phyloP scores from a whole-genome alignment of 2,113 vertebrate genomes.

The Sialia sialis region DNA sequence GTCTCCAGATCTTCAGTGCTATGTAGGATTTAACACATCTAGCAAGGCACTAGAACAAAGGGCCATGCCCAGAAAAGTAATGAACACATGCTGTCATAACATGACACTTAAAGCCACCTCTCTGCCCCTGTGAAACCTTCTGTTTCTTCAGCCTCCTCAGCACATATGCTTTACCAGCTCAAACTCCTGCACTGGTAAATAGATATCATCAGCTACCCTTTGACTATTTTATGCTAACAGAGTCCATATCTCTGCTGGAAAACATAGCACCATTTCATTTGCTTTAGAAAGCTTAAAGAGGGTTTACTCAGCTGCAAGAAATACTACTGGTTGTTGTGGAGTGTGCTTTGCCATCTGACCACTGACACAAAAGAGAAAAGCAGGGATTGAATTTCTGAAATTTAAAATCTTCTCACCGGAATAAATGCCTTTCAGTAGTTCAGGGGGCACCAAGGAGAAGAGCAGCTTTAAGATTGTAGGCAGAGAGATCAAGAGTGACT shows the following conservation, averaged over 20 bases:
- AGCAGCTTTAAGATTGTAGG: not conserved
- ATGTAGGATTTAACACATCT: conserved; percentile 53
- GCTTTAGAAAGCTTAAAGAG: not conserved
- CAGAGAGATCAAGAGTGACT: not conserved
- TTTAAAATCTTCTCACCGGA: not conserved
- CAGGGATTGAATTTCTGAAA: not conserved
- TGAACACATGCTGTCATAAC: conserved; percentile 36
- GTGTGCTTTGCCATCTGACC: conserved; percentile 6
- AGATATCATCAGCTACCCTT: conserved; percentile 14
- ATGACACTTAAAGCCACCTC: conserved; percentile 44
- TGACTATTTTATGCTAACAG: conserved; percentile 26
- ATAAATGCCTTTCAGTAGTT: not conserved
- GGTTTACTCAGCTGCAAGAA: conserved; percentile 7
- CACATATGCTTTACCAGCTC: conserved; percentile 56
- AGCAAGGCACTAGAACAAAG: conserved; percentile 43
- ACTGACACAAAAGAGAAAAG: not conserved
- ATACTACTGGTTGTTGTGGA: not conserved
- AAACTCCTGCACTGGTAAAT: not conserved
- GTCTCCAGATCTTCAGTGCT: not conserved
- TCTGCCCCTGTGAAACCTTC: conserved; percentile 33
- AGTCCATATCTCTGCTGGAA: conserved; percentile 18
- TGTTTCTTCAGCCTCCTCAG: conserved; percentile 53
- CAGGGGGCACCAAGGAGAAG: not conserved
- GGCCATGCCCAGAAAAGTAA: conserved; percentile 50
- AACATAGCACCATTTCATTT: not conserved